Evolutionary conservation across 2,113 vertebrate genomes (phyloP).

Genomic region (Isurus oxyrinchus): DNA sequence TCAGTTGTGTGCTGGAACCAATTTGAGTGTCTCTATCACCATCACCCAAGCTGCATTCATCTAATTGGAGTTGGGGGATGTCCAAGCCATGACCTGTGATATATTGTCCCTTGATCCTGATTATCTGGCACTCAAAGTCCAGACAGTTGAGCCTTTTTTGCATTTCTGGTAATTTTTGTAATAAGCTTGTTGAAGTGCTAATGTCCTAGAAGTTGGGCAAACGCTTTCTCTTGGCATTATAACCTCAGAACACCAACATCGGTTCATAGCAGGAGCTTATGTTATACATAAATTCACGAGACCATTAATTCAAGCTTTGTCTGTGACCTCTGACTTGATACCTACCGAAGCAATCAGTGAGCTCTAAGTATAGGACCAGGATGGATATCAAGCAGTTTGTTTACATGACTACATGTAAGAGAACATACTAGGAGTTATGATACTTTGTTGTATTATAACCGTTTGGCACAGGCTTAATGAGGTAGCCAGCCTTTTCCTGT

Average conservation of each 20-base stretch:
- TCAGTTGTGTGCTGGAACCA: not conserved
- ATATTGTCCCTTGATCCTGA: too few species aligned
- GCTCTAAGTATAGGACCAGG: not conserved
- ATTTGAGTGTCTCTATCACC: not conserved
- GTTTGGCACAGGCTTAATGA: not conserved
- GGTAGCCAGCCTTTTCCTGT: not conserved
- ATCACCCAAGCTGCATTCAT: not conserved
- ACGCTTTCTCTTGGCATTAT: not conserved
- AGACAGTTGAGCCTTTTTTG: not conserved
- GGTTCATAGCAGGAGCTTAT: not conserved
- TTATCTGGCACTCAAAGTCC: not conserved
- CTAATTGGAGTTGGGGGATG: too few species aligned
- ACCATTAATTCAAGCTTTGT: not conserved
- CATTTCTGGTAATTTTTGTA: not conserved
- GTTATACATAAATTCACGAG: not conserved
- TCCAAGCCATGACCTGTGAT: too few species aligned
- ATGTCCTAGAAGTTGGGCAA: not conserved
- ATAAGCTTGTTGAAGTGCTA: not conserved
- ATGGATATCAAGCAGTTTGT: not conserved
- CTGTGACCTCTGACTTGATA: not conserved
- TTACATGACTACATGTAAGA: not conserved
- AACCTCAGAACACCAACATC: not conserved
- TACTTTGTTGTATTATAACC: not conserved
- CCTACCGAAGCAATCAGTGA: not conserved
- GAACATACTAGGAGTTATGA: not conserved